phyloP scores from a whole-genome alignment of 2,113 vertebrate genomes.

The Poecile atricapillus region DNA sequence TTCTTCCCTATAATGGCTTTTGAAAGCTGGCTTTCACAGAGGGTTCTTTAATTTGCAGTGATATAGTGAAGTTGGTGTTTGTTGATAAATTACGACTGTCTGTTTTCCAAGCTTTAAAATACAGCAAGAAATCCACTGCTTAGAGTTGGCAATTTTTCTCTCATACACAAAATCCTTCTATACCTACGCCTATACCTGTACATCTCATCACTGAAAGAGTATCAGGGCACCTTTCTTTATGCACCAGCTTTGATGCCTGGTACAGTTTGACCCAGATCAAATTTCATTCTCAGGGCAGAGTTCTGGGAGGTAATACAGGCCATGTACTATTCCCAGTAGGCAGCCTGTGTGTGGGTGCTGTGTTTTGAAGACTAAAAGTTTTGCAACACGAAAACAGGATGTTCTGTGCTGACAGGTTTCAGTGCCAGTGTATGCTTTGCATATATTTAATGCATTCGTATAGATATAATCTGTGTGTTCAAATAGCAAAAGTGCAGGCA shows the following conservation, averaged over 20 bases:
- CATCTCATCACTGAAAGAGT: not conserved
- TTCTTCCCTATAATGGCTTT: not conserved
- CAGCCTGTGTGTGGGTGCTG: not conserved
- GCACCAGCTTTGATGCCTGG: fast-evolving
- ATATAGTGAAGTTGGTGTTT: not conserved
- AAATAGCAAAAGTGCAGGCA: not conserved
- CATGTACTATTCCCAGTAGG: not conserved
- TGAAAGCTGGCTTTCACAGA: fast-evolving
- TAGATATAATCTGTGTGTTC: not conserved
- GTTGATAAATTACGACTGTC: not conserved
- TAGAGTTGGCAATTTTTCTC: not conserved
- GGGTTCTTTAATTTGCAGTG: not conserved
- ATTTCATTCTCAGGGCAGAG: not conserved
- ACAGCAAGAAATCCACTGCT: not conserved
- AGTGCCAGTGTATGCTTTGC: not conserved
- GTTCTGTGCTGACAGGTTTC: not conserved
- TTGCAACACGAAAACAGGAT: not conserved
- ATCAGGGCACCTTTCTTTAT: not conserved
- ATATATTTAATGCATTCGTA: not conserved
- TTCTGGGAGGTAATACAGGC: not conserved
- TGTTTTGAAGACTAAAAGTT: not conserved
- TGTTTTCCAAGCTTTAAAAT: not conserved
- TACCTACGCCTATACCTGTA: not conserved
- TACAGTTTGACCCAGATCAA: not conserved
- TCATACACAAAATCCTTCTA: not conserved